Evolutionary conservation across 2,888 invertebrate genomes (phyloP).

Genomic region (Pseudanteris insignis): DNA sequence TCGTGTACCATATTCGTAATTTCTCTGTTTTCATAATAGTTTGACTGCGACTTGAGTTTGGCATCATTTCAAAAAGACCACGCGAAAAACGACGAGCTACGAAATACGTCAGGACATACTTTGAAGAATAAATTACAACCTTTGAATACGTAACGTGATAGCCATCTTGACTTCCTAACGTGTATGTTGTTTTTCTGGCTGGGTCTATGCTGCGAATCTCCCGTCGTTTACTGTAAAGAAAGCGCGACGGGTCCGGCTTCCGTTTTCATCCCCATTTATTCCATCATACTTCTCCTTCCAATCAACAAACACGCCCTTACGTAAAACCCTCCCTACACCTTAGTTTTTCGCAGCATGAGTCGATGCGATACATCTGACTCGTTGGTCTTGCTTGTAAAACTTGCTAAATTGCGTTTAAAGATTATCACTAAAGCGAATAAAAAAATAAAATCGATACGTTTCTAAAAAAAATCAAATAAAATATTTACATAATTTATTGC

Average conservation of each 20-base stretch:
- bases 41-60: too few relatives aligned
- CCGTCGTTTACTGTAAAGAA: slow-evolving; percentile 35
- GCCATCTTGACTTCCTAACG: slow-evolving; percentile 21
- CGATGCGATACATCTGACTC: slow-evolving; percentile 4
- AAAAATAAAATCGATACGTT: too few relatives aligned
- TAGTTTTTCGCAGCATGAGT: slow-evolving; percentile 36
- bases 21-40: too few relatives aligned
- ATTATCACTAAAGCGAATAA: too few relatives aligned
- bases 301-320: slow-evolving; percentile 19
- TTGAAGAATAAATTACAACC: slow-evolving; percentile 28
- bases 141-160: slow-evolving; percentile 23
- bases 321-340: slow-evolving; percentile 3
- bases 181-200: slow-evolving; percentile 24
- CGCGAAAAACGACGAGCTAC: slow-evolving; percentile 3
- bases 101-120: slow-evolving; percentile 17
- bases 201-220: slow-evolving; percentile 9
- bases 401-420: too few relatives aligned
- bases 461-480: too few relatives aligned
- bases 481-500: too few relatives aligned
- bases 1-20: too few relatives aligned
- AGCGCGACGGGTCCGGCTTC: slow-evolving; percentile 32
- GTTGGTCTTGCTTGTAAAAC: too few relatives aligned
- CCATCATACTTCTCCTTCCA: slow-evolving; percentile 5
- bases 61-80: slow-evolving; percentile 18
- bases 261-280: slow-evolving; percentile 31